Evolutionary conservation across 2,888 invertebrate species (phyloP).

Genomic region (Dolichopus griseipennis): DNA sequence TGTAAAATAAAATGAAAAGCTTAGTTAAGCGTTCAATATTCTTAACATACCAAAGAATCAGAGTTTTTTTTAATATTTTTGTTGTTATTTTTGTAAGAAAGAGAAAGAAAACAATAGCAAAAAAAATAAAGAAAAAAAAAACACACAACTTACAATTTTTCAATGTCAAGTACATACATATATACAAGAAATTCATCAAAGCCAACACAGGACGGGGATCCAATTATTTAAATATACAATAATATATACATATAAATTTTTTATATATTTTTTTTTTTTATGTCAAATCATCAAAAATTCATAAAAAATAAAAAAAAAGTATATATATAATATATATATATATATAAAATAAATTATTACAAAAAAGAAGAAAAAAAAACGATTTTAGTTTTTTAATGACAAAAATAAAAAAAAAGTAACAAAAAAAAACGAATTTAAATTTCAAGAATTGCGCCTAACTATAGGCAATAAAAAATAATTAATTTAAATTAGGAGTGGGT

Average conservation of each 20-base stretch:
- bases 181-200: neutral
- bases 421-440: no score
- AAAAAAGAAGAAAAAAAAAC: neutral
- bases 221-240: neutral
- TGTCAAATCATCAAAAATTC: slow-evolving; percentile 1
- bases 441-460: no score
- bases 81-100: no score
- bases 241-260: neutral
- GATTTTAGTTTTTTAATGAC: no score
- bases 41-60: no score
- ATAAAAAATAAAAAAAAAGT: neutral
- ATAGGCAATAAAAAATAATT: no score
- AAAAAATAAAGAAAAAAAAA: neutral
- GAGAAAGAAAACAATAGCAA: no score
- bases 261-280: neutral
- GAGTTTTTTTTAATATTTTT: no score
- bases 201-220: neutral
- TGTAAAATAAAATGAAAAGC: no score
- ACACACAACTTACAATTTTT: neutral
- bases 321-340: neutral
- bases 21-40: no score
- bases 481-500: no score
- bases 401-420: no score
- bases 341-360: neutral
- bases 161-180: neutral